These are phyloP conservation scores for Camponotus fellah DNA, from an alignment of 2,888 invertebrate genomes.

Conservation along the genomic window DNA sequence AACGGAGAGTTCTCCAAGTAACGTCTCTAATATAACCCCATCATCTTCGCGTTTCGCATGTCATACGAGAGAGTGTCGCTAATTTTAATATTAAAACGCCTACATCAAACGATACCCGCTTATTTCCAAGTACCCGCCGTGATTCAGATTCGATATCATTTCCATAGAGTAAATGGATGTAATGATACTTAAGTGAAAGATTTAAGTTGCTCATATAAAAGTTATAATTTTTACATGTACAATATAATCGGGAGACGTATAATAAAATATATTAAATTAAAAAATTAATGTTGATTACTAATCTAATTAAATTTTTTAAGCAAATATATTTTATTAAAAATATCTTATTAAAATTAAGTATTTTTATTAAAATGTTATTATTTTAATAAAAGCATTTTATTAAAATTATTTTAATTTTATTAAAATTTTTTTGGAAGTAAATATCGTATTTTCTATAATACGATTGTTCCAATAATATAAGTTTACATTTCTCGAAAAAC, in stretches of 20 bases:
- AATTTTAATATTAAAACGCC: constrained; percentile 57
- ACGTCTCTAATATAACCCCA: not conserved
- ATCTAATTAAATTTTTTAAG: not conserved
- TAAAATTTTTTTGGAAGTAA: not conserved
- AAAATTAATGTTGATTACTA: not conserved
- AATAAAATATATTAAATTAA: not conserved
- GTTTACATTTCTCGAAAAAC: not conserved
- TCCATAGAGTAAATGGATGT: constrained; percentile 34
- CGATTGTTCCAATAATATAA: not conserved
- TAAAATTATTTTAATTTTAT: too few relatives aligned
- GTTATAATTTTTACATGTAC: not conserved
- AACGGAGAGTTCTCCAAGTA: constrained; percentile 22
- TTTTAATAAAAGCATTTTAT: too few relatives aligned
- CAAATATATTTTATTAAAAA: too few relatives aligned
- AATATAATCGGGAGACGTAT: not conserved
- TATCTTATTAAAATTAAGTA: too few relatives aligned
- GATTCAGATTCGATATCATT: constrained; percentile 45
- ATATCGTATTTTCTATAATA: not conserved
- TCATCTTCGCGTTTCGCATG: constrained; percentile 30
- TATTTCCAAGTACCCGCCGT: constrained; percentile 43
- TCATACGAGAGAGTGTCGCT: constrained; percentile 26
- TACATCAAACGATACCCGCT: constrained; percentile 53
- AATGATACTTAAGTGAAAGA: constrained; percentile 37
- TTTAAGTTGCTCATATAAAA: constrained; percentile 34
- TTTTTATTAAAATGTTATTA: too few relatives aligned